Conservation (phyloP, 1,140 invertebrate genomes). For the Atta colombica region DNA sequence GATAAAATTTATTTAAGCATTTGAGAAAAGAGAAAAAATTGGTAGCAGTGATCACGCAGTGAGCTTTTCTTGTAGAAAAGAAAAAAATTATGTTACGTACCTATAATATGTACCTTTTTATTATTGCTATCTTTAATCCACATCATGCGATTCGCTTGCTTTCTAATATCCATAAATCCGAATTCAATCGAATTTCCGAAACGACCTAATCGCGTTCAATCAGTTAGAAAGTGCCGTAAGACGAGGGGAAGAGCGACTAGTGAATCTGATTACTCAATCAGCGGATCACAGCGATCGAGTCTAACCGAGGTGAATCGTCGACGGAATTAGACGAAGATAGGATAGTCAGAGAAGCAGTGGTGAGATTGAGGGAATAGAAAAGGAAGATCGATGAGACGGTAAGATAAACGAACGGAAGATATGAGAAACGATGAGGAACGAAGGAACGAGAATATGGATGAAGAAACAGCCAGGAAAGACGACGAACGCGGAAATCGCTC, state of each 20-base stretch:
- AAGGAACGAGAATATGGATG: slow-evolving; percentile 35
- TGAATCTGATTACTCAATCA: slow-evolving; percentile 76
- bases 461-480: slow-evolving; percentile 57
- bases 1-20: background rate
- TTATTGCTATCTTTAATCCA: slow-evolving; percentile 28
- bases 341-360: background rate
- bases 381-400: slow-evolving; percentile 57
- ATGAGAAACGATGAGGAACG: slow-evolving; percentile 46
- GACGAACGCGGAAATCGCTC: slow-evolving; percentile 66
- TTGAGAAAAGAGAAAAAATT: background rate
- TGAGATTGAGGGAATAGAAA: slow-evolving; percentile 20
- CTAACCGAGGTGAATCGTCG: slow-evolving; percentile 54
- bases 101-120: slow-evolving; percentile 1
- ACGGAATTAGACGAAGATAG: background rate
- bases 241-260: slow-evolving; percentile 49
- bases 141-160: slow-evolving; percentile 55
- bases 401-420: slow-evolving; percentile 57
- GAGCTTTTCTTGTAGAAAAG: background rate
- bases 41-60: background rate
- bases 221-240: slow-evolving; percentile 63
- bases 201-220: slow-evolving; percentile 74
- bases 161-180: slow-evolving; percentile 72
- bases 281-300: slow-evolving; percentile 23
- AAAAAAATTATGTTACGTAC: background rate
- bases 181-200: slow-evolving; percentile 71